These are phyloP conservation scores for Columba guinea DNA, from an alignment of 2,797 vertebrate species.

Conservation along the genomic window DNA sequence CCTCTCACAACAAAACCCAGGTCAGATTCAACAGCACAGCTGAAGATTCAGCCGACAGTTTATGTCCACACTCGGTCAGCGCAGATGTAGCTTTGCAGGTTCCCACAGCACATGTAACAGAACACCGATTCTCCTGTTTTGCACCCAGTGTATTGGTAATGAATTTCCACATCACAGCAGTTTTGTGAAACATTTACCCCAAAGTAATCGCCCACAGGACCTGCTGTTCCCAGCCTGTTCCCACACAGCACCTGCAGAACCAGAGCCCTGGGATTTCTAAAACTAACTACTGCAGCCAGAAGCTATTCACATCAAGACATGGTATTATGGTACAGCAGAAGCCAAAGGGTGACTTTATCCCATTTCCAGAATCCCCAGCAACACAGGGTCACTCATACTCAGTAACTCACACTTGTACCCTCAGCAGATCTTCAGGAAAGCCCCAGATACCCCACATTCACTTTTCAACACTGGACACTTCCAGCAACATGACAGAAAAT, in stretches of 20 bases:
- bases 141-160: neutral
- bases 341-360: neutral
- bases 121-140: rapidly evolving
- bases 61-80: rapidly evolving
- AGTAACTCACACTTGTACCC: neutral
- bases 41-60: neutral
- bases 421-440: neutral
- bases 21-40: rapidly evolving
- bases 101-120: neutral
- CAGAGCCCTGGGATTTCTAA: neutral
- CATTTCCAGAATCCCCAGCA: neutral
- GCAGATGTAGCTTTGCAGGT: neutral
- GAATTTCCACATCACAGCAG: rapidly evolving
- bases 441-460: neutral
- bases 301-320: neutral
- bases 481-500: neutral
- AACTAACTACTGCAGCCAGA: neutral
- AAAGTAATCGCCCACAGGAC: neutral
- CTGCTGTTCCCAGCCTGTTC: neutral
- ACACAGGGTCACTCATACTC: neutral
- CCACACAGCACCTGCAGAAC: neutral
- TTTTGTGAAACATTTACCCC: neutral
- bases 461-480: neutral
- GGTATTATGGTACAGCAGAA: rapidly evolving
- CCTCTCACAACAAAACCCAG: neutral